A percentile compares a stretch with the other conserved stretches of the same genome.
phyloP scores from a whole-genome alignment of 2,888 invertebrate genomes.

The Mythimna ferrago region DNA sequence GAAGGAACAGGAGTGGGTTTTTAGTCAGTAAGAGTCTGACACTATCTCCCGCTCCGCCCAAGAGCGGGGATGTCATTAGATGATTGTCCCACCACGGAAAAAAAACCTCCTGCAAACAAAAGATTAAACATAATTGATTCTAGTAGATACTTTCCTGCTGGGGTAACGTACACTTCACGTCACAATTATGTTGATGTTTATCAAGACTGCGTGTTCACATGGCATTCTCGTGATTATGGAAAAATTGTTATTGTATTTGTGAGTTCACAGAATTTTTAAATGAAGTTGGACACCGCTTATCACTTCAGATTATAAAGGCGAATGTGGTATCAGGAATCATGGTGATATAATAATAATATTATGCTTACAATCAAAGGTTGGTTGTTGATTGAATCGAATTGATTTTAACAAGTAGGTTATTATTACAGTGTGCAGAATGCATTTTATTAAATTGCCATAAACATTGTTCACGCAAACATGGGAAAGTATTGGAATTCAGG shows the following conservation, averaged over 20 bases:
- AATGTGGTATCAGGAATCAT: neutral
- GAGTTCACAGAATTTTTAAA: constrained; percentile 11
- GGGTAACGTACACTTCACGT: too few species aligned
- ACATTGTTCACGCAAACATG: neutral
- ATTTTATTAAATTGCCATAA: neutral
- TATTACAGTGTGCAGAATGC: neutral
- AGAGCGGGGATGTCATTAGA: too few species aligned
- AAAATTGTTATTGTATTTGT: constrained; percentile 2
- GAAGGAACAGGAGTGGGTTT: too few species aligned
- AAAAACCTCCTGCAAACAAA: too few species aligned
- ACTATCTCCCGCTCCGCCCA: too few species aligned
- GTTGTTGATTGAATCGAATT: neutral
- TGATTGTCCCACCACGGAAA: too few species aligned
- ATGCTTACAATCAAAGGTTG: neutral
- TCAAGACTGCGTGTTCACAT: constrained; percentile 10
- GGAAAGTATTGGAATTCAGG: too few species aligned
- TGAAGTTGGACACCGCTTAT: neutral
- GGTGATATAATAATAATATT: too few species aligned
- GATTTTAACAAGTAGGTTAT: neutral
- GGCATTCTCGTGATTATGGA: constrained; percentile 16
- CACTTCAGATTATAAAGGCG: neutral
- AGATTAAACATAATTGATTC: too few species aligned
- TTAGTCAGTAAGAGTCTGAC: too few species aligned
- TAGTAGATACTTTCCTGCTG: too few species aligned
- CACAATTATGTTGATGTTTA: constrained; percentile 9